These are phyloP conservation scores for Eulemur coronatus DNA, from an alignment of 2,797 vertebrate species.

Conservation along the genomic window DNA sequence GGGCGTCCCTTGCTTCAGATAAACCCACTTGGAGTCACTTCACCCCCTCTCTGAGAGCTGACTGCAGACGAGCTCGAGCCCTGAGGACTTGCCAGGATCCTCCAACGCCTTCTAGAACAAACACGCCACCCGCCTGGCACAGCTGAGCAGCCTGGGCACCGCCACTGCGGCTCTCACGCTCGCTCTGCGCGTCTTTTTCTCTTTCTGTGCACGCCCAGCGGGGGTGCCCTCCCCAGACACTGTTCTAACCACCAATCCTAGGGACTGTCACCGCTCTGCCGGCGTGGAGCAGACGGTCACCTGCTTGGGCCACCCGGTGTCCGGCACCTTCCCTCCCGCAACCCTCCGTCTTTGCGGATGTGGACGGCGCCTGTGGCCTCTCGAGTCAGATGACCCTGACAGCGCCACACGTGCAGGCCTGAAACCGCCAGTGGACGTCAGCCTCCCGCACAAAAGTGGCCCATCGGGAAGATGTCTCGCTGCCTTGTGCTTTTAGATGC, in stretches of 20 bases:
- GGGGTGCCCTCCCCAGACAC: not conserved
- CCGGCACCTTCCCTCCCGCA: fast-evolving
- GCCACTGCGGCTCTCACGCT: fast-evolving
- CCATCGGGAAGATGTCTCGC: fast-evolving
- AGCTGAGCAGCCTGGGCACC: constrained; percentile 35
- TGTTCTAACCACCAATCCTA: fast-evolving
- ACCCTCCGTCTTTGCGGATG: not conserved
- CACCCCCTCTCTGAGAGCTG: constrained; percentile 15
- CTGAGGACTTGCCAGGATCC: not conserved
- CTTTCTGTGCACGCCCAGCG: constrained; percentile 42
- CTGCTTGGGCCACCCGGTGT: not conserved
- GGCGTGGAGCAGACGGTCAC: not conserved
- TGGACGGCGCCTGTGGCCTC: not conserved
- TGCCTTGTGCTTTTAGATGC: not conserved
- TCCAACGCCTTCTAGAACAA: constrained; percentile 5
- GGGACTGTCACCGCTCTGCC: no score
- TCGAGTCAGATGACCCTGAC: no score
- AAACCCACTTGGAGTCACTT: constrained; percentile 7
- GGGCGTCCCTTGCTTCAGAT: not conserved
- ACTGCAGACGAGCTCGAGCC: constrained; percentile 25
- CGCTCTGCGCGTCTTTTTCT: not conserved
- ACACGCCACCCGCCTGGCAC: not conserved
- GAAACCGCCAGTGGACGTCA: not conserved
- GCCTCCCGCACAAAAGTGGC: fast-evolving
- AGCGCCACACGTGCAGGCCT: fast-evolving